Base-by-base conservation (phyloP, 2,797 vertebrate genomes). In the Phoeniculus purpureus region DNA sequence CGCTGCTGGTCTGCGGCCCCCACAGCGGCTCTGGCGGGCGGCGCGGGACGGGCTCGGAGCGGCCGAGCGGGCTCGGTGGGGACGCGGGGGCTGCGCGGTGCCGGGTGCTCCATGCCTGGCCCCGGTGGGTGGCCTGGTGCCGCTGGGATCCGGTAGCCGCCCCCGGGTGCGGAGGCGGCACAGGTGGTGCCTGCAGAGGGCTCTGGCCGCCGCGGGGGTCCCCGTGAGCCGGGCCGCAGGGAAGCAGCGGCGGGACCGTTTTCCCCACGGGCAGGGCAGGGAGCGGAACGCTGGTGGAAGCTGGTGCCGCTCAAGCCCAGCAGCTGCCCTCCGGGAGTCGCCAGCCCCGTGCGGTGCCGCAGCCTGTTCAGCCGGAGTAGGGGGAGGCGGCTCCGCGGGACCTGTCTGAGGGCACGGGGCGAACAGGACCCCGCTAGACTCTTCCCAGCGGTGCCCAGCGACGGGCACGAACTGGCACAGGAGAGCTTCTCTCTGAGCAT, bases 401-500 rank as follows among this genome's bases (percentile, higher is more conserved):
- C 43, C 43, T 43, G 29, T 37, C n/a, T 6, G 79, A 10, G 3
- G 59, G n/a, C 72, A 51, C 47, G 52, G n/a, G 13, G 66, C n/a
- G 3, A 7, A 29, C 55, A 4, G 27, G 34, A 8, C 4, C 26
- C 29, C 1, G 45, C 23, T 37, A 10, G 32, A 29, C 29, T 19
- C 7, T 10, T 51, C 3, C 13, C 70, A 5, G 43, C 0, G 31
- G 5, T 25, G 76, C 34, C 43, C 32, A 4, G 37, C 9, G 64
- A 10, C 3, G 51, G 73, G 18, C 43, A 13, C 77, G 1, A 7
- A 3, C 37, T 6, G 50, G 4, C 31, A 2, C 31, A 1, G 2
- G 6, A 50, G 13, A 14, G 6, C 7, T 9, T 34, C 25, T 32
- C 45, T 12, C 62, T 9, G n/a, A 2, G 4, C 31, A 0, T 4